phyloP scores from a whole-genome alignment of 2,113 vertebrate genomes.

The Erythrolamprus reginae region DNA sequence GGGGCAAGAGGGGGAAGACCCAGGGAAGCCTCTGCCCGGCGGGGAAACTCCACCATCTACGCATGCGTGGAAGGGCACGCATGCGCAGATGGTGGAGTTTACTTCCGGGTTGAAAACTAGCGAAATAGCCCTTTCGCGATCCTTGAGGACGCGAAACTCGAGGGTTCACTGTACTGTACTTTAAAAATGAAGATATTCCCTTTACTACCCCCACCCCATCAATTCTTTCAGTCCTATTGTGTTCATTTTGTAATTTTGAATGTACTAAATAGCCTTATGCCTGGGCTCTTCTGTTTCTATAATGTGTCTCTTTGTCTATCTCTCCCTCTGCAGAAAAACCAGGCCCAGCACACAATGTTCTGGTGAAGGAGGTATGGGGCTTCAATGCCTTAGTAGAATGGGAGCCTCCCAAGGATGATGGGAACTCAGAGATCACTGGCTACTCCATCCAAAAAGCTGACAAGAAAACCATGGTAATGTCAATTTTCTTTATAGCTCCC shows the following conservation, averaged over 20 bases:
- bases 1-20: no score
- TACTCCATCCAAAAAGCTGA: conserved; percentile 86
- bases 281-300: background rate
- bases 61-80: no score
- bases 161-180: no score
- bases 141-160: no score
- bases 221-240: background rate
- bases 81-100: no score
- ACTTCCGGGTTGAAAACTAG: no score
- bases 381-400: conserved; percentile 83
- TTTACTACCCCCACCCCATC: background rate
- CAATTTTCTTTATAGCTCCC: background rate
- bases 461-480: conserved; percentile 81
- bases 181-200: background rate
- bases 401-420: conserved; percentile 82
- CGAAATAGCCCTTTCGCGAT: no score
- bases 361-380: conserved; percentile 86
- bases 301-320: background rate
- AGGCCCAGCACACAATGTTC: conserved; percentile 70
- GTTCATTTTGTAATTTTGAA: background rate
- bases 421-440: conserved; percentile 82
- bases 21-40: no score
- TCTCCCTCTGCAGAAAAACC: conserved; percentile 75
- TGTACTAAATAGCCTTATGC: background rate
- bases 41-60: no score